Conservation (phyloP, 2,113 vertebrate genomes). For the Phalacrocorax pelagicus region DNA sequence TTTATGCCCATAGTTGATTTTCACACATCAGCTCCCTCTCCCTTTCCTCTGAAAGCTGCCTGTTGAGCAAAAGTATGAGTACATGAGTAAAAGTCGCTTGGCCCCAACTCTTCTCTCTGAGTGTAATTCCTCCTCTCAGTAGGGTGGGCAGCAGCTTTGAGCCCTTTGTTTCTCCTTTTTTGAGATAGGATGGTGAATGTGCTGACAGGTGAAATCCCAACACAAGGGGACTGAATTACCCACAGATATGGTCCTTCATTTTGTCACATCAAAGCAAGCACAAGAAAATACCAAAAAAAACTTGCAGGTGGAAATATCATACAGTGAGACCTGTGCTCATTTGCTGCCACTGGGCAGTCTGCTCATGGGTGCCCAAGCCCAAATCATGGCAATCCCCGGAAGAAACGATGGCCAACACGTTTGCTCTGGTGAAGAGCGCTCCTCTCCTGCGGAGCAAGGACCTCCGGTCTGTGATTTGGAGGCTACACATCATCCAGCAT, state of each 20-base stretch:
- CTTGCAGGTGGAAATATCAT: neutral
- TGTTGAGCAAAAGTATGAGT: neutral
- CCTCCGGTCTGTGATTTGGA: neutral
- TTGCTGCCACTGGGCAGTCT: neutral
- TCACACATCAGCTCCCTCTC: neutral
- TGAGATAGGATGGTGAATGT: neutral
- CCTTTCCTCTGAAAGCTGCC: neutral
- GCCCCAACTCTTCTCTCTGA: neutral
- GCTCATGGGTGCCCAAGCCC: neutral
- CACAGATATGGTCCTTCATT: neutral
- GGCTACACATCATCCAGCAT: neutral
- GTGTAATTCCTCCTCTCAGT: neutral
- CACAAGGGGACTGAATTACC: neutral
- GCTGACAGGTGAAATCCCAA: neutral
- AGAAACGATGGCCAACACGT: neutral
- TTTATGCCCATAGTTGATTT: neutral
- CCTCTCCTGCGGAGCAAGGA: neutral
- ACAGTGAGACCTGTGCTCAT: neutral
- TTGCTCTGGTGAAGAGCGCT: neutral
- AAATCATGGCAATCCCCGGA: neutral
- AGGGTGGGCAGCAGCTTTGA: neutral
- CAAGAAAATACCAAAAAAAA: neutral
- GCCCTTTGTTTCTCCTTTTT: neutral
- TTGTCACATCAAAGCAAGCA: neutral
- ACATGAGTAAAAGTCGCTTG: neutral